Percentiles rank a stretch among this genome's conserved stretches.
phyloP scores from a whole-genome alignment of 2,797 vertebrate species.

The Onychomys arenicola region DNA sequence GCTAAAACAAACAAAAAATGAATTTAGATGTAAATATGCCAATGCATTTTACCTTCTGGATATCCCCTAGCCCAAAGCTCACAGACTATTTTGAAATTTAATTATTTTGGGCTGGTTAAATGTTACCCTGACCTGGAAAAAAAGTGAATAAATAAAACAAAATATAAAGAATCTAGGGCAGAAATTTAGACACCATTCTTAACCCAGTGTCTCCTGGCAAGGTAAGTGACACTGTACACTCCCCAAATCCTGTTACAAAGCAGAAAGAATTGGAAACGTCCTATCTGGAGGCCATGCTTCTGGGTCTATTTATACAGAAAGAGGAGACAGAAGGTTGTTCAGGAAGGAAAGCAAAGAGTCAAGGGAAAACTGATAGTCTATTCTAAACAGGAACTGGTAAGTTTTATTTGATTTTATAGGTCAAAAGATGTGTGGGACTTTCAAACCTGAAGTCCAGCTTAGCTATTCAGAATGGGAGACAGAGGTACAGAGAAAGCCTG shows the following conservation, averaged over 20 bases:
- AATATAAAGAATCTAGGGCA: background rate
- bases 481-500: background rate
- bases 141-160: background rate
- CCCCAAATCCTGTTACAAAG: background rate
- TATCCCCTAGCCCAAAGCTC: background rate
- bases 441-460: background rate
- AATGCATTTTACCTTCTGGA: background rate
- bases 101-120: background rate
- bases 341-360: background rate
- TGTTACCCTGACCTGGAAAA: background rate
- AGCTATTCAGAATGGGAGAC: background rate
- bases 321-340: background rate
- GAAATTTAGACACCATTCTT: background rate
- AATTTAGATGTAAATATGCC: background rate
- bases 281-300: background rate
- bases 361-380: background rate
- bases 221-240: rapidly evolving
- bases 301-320: background rate
- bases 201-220: background rate
- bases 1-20: background rate
- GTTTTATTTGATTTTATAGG: slow-evolving; percentile 7
- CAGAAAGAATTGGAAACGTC: background rate
- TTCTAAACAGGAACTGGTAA: background rate
- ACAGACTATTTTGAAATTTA: background rate
- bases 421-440: background rate